phyloP scores from a whole-genome alignment of 1,140 invertebrate genomes.

The Tetramorium parvispinum region DNA sequence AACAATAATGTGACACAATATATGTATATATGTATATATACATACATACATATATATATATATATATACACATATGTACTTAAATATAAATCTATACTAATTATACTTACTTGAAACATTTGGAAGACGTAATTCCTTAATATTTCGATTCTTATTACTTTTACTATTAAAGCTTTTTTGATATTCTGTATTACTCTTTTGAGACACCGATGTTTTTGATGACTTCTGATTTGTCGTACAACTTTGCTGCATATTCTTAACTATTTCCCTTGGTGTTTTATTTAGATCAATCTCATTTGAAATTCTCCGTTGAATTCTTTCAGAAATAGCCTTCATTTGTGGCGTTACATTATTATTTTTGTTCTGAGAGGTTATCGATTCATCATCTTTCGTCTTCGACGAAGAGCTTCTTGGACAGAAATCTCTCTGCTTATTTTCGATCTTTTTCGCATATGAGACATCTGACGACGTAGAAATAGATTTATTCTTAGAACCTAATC shows the following conservation, averaged over 20 bases:
- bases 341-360: conserved; percentile 12
- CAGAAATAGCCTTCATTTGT: conserved; percentile 66
- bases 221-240: too few relatives aligned
- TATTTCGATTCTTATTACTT: not conserved
- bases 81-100: not conserved
- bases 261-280: not conserved
- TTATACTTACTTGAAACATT: conserved; percentile 18
- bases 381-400: not conserved
- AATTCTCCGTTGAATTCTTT: conserved; percentile 36
- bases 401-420: not conserved
- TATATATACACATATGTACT: not conserved
- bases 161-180: not conserved
- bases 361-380: not conserved
- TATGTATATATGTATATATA: not conserved
- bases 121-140: not conserved
- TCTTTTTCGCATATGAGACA: not conserved
- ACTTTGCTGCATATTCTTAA: not conserved
- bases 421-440: not conserved
- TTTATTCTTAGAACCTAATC: not conserved
- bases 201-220: not conserved
- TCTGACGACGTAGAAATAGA: not conserved
- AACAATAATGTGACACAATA: not conserved
- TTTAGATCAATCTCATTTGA: not conserved
- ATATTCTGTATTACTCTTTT: not conserved
- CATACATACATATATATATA: not conserved